Conservation (phyloP, 2,113 vertebrate genomes). For the Clarias macrocephalus region DNA sequence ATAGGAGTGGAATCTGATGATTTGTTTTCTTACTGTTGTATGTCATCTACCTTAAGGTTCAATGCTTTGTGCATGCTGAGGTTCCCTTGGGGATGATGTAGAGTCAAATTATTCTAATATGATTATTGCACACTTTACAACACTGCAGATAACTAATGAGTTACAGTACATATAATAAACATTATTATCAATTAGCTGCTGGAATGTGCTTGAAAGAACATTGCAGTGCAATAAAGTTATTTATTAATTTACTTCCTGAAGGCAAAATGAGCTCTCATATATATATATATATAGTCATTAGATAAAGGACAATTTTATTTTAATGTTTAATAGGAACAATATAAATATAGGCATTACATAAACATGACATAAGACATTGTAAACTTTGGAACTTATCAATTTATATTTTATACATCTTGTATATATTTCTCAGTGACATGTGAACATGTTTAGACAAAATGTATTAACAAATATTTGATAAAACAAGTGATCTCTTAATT, state of each 20-base stretch:
- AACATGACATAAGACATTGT: constrained; percentile 6
- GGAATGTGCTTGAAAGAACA: constrained; percentile 6
- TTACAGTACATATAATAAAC: neutral
- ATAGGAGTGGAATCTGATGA: too few relatives aligned
- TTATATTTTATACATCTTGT: neutral
- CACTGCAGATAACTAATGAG: neutral
- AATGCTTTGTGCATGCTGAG: too few relatives aligned
- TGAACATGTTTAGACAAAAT: neutral
- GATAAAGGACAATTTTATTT: neutral
- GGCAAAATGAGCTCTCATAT: neutral
- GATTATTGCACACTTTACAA: neutral
- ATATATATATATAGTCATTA: neutral
- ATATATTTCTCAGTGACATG: neutral
- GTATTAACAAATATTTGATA: neutral
- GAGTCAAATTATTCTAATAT: too few relatives aligned
- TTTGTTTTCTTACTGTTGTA: too few relatives aligned
- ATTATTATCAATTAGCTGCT: neutral
- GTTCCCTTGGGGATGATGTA: neutral
- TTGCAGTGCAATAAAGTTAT: constrained; percentile 1
- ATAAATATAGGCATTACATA: neutral
- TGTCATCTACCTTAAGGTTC: too few relatives aligned
- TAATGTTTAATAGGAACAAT: constrained; percentile 28
- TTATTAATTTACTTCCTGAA: constrained; percentile 3
- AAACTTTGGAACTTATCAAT: neutral
- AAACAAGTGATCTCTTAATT: neutral